Percentiles rank a stretch among this genome's conserved stretches.
Evolutionary conservation across 2,797 vertebrate genomes (phyloP).

Genomic region (Gadopsis marmoratus): DNA sequence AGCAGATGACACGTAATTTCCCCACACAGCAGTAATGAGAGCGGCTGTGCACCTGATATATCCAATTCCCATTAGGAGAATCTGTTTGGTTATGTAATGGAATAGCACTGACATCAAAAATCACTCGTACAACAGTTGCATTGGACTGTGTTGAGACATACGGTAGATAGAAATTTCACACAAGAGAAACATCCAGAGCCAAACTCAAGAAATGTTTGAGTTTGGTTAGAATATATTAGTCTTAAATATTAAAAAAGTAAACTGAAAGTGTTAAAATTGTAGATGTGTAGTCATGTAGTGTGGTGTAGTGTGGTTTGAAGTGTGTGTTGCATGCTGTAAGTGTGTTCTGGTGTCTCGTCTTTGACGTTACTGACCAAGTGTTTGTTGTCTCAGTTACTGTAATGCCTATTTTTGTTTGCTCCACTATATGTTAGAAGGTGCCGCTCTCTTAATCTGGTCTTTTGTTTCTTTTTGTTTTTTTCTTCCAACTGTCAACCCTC

Average conservation of each 20-base stretch:
- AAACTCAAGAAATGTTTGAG: neutral
- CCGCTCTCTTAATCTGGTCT: slow-evolving; percentile 90
- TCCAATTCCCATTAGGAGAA: slow-evolving; percentile 28
- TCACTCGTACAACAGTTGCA: slow-evolving; percentile 7
- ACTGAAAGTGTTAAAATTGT: neutral
- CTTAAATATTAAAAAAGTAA: neutral
- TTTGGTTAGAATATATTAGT: neutral
- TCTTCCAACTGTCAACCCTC: slow-evolving; percentile 87
- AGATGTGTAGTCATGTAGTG: slow-evolving; percentile 5
- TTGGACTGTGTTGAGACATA: slow-evolving; percentile 42
- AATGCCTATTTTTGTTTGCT: slow-evolving; percentile 72
- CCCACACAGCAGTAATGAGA: slow-evolving; percentile 40
- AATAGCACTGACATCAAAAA: slow-evolving; percentile 24
- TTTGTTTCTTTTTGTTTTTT: slow-evolving; percentile 68
- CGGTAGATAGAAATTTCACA: neutral
- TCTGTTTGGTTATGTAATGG: slow-evolving; percentile 52
- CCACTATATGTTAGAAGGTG: slow-evolving; percentile 82
- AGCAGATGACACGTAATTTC: slow-evolving; percentile 66
- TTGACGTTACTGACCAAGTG: slow-evolving; percentile 55
- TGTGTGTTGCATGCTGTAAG: slow-evolving; percentile 77
- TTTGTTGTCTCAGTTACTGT: slow-evolving; percentile 66
- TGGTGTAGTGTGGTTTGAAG: slow-evolving; percentile 39
- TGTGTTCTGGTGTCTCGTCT: slow-evolving; percentile 61
- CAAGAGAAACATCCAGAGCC: neutral
- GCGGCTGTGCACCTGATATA: slow-evolving; percentile 21